Evolutionary conservation across 2,797 vertebrate species (phyloP).

Genomic region (Megalops cyprinoides): DNA sequence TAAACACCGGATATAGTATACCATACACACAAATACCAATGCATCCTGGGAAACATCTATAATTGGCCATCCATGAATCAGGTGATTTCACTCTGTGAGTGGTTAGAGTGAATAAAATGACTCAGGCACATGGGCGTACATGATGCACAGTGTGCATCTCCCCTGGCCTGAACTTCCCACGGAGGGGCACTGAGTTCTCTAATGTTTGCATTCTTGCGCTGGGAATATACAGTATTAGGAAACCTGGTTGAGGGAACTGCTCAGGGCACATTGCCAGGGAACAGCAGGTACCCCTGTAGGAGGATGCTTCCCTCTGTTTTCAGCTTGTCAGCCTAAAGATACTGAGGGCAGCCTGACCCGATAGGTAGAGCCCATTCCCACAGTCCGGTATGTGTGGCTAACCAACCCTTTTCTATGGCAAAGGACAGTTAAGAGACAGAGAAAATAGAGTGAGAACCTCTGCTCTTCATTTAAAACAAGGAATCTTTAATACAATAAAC

Average conservation of each 20-base stretch:
- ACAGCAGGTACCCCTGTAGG: slow-evolving; percentile 67
- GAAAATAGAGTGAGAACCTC: background rate
- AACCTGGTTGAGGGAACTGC: slow-evolving; percentile 58
- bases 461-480: too few species aligned
- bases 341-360: slow-evolving; percentile 69
- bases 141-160: background rate
- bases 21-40: background rate
- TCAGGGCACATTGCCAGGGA: slow-evolving; percentile 62
- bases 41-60: slow-evolving; percentile 11
- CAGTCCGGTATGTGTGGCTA: background rate
- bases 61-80: background rate
- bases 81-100: too few species aligned
- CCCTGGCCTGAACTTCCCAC: slow-evolving; percentile 37
- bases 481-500: too few species aligned
- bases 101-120: background rate
- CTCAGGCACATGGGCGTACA: background rate
- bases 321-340: slow-evolving; percentile 59
- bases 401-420: background rate
- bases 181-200: slow-evolving; percentile 29
- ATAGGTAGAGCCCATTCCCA: slow-evolving; percentile 2
- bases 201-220: slow-evolving; percentile 65
- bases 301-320: slow-evolving; percentile 55
- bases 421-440: background rate
- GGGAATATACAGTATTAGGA: slow-evolving; percentile 58
- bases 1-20: slow-evolving; percentile 13